Evolutionary conservation across 2,113 vertebrate species (phyloP), one percentile per base, ranked within the genome.

Genomic region (Redunca redunca): DNA sequence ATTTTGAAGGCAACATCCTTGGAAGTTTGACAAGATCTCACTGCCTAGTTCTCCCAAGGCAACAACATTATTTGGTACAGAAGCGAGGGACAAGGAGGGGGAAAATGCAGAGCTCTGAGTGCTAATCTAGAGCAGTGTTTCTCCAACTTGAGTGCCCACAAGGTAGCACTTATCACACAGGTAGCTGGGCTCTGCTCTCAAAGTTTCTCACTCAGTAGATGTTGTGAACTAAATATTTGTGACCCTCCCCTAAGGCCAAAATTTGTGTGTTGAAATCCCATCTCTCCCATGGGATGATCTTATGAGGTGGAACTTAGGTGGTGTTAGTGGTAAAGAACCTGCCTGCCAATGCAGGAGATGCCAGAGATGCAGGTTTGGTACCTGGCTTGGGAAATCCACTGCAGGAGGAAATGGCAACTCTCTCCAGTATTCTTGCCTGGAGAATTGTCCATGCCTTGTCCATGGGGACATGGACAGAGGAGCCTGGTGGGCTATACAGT

Each of bases 91-190:
- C 15, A 92, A 97, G 93, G 95, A 95, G 84, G 94, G 85, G 16
- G 57, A 43, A 90, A 96, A 11, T 12, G 95, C 97, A 97, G 94
- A 98, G 97, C 96, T 96, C 96, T 98, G 94, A 98, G 94, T 98
- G 95, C 97, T 98, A 98, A 43, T 98, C 96, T 97, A 97, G 99
- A 99, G 98, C 95, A 97, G 71, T 52, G 57, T 28, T 94, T 81
- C 91, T 67, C 33, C 21, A 33, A n/a, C 36, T 50, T 60, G 26
- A 52, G 40, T 13, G 23, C 28, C 26, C 33, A n/a, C n/a, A n/a
- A n/a, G n/a, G n/a, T n/a, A n/a, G n/a, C n/a, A n/a, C n/a, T n/a
- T 58, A 86, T 80, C 36, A 33, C 36, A 43, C 0, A 19, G 46
- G 50, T 33, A 5, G 3, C 48, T 50, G 43, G 28, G 15, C 17